Conservation (phyloP, 2,113 vertebrate species). For the Rhinopomastus cyanomelas region DNA sequence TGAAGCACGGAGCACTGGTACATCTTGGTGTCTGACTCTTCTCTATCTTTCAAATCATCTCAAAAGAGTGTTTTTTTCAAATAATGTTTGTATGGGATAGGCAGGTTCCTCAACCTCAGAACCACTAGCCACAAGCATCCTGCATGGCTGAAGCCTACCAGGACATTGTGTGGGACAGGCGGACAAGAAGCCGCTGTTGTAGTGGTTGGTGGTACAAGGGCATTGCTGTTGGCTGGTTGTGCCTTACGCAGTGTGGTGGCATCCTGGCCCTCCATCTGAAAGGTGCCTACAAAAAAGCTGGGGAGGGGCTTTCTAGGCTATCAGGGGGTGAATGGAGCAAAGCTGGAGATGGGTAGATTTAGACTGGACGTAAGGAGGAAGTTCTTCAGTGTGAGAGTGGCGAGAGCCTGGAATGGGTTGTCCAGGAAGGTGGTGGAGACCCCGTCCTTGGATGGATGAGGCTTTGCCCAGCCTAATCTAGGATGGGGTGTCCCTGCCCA, state of each 20-base stretch:
- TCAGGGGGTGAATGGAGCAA: no score
- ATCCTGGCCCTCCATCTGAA: accelerated
- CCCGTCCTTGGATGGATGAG: no score
- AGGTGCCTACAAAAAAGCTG: no score
- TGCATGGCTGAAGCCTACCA: neutral
- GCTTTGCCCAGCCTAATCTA: no score
- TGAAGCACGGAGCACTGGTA: neutral
- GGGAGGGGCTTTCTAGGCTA: no score
- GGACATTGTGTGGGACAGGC: accelerated
- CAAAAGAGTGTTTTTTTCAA: neutral
- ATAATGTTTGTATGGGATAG: neutral
- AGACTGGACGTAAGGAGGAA: no score
- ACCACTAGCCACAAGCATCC: neutral
- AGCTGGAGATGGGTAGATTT: no score
- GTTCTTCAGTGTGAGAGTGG: no score
- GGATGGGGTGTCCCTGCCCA: no score
- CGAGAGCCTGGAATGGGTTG: no score
- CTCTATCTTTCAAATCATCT: neutral
- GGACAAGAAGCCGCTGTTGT: neutral
- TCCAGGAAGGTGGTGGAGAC: no score
- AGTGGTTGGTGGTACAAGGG: neutral
- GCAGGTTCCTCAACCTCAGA: neutral
- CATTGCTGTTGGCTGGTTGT: neutral
- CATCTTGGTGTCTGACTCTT: neutral
- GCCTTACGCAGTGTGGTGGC: neutral